Base-by-base conservation (phyloP, 2,888 invertebrate genomes). In the Meganola albula region DNA sequence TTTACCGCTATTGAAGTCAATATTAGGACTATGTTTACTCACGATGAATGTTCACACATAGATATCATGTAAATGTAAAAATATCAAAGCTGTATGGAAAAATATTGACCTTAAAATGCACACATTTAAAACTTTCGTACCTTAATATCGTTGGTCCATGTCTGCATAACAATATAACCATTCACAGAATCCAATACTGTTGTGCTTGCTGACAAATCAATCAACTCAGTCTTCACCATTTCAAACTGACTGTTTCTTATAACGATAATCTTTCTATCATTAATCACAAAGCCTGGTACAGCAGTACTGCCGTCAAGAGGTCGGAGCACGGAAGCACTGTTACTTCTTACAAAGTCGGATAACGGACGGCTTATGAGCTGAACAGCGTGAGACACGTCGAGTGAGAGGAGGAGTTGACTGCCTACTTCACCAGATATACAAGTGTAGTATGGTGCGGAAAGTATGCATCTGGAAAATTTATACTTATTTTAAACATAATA, bases 401-500 rank as follows among this genome's bases (percentile, higher is more conserved):
- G 58, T 6, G 90, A 88, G 16, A 91, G 83, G 10, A 93, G 62
- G 39, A 90, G 80, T 37, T 87, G 72, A 10, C 72, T 76, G 32
- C 74, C 76, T 7, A 37, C 38, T 4, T 68, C 72, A 8, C 85
- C 87, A 0, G 90, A 89, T 12, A 90, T 48, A 53, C 94, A 94
- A 4, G 88, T 88, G 67, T 90, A 91, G 65, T 89, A 90, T 4
- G 89, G 88, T 1, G 88, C 87, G 16, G 90, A 84, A 30, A 91
- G 52, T 4, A 89, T 64, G 66, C 94, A 94, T 44, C 90, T 90
- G 74, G 30, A 85, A 67, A 18, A 3, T 27, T 37, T 23, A 31
- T 22, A 26, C 12, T 16, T 20, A 21, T 7, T 18, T 13, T 24
- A 9, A n/a, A n/a, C n/a, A n/a, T n/a, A n/a, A n/a, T n/a, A n/a